Evolutionary conservation across 2,113 vertebrate species (phyloP).

Genomic region (Ciconia boyciana): DNA sequence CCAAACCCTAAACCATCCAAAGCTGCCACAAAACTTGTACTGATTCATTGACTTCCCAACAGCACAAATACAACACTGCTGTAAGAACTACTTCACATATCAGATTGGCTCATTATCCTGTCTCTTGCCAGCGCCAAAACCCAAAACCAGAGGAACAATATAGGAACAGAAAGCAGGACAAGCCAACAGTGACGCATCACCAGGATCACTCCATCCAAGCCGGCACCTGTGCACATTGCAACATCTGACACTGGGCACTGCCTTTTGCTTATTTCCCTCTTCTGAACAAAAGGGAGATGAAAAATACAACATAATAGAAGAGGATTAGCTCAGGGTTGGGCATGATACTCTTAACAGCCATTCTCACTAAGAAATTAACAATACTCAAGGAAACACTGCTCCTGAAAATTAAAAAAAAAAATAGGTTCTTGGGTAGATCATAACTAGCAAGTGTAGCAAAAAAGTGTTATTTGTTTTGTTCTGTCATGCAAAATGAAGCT

Average conservation of each 20-base stretch:
- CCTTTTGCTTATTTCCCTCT: background rate
- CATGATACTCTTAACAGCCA: background rate
- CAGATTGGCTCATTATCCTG: background rate
- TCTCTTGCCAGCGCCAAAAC: accelerated
- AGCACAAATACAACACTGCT: background rate
- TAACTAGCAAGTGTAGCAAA: background rate
- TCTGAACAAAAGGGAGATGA: background rate
- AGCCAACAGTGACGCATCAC: background rate
- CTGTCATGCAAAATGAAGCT: background rate
- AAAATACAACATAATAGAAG: background rate
- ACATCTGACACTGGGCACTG: background rate
- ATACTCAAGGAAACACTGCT: background rate
- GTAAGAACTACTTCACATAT: background rate
- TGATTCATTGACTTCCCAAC: background rate
- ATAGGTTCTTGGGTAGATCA: accelerated
- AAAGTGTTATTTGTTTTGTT: background rate
- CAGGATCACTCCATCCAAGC: background rate
- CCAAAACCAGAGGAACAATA: background rate
- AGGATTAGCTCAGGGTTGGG: background rate
- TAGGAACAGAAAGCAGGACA: background rate
- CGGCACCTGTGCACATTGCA: background rate
- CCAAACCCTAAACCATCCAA: background rate
- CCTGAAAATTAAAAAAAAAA: background rate
- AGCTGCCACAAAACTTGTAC: background rate
- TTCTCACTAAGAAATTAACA: background rate